Percentiles rank a stretch among this genome's conserved stretches.
Conservation (phyloP, 2,888 invertebrate genomes). For the Parochlus steinenii region DNA sequence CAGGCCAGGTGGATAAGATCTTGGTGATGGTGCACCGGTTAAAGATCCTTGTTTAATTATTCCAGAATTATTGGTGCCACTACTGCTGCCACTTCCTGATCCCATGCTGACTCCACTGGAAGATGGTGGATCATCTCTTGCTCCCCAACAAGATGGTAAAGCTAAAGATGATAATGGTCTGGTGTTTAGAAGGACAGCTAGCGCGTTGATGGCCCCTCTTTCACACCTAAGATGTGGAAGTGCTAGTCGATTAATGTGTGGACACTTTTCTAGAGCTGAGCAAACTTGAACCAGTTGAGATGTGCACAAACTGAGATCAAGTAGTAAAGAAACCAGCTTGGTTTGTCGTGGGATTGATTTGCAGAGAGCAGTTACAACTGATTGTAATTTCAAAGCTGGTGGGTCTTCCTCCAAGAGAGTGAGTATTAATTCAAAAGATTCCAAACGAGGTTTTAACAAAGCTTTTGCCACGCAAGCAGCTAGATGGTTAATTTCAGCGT, state of each 20-base stretch:
- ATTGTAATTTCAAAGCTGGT: constrained; percentile 32
- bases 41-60: constrained; percentile 22
- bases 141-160: constrained; percentile 35
- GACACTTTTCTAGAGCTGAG: constrained; percentile 32
- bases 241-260: constrained; percentile 34
- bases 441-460: constrained; percentile 32
- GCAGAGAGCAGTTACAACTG: constrained; percentile 36
- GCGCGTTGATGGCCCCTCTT: constrained; percentile 33
- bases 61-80: constrained; percentile 28
- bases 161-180: constrained; percentile 34
- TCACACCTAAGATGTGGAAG: constrained; percentile 38
- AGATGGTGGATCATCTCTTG: constrained; percentile 33
- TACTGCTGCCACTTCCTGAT: constrained; percentile 32
- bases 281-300: constrained; percentile 36
- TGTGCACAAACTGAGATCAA: constrained; percentile 36
- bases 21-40: constrained; percentile 21
- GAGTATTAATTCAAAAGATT: constrained; percentile 35
- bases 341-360: constrained; percentile 20
- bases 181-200: constrained; percentile 32
- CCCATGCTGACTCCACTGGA: constrained; percentile 35
- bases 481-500: constrained; percentile 32
- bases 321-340: constrained; percentile 32
- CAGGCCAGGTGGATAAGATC: constrained; percentile 24
- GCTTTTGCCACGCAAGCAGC: constrained; percentile 32
- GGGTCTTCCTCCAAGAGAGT: constrained; percentile 37